Evolutionary conservation across 2,888 invertebrate species (phyloP).

Genomic region (Capitulum mitella): DNA sequence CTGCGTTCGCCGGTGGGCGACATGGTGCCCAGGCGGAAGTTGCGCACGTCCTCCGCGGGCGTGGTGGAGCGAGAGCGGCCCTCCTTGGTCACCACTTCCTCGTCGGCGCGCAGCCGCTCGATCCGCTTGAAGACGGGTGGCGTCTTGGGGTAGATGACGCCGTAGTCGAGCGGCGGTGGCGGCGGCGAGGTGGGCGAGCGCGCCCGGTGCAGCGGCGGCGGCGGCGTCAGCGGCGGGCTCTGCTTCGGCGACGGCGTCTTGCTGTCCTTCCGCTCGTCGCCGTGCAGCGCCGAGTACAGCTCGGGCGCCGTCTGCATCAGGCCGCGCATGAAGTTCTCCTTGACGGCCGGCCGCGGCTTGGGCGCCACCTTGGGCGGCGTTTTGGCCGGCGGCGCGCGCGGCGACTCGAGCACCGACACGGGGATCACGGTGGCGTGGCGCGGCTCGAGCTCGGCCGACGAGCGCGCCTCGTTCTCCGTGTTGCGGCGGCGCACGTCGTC

Average conservation of each 20-base stretch:
- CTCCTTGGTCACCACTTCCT: conserved; percentile 18
- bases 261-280: conserved; percentile 31
- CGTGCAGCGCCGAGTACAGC: conserved; percentile 35
- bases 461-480: conserved; percentile 7
- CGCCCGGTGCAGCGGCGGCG: conserved; percentile 19
- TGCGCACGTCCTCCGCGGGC: conserved; percentile 9
- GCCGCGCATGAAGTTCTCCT: conserved; percentile 33
- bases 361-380: neutral
- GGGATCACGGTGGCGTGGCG: neutral
- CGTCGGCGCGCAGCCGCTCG: conserved; percentile 20
- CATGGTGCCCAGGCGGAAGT: neutral
- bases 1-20: conserved; percentile 4
- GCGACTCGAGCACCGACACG: neutral
- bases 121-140: conserved; percentile 23
- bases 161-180: neutral
- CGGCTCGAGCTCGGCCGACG: neutral
- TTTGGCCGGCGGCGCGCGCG: neutral
- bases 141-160: conserved; percentile 17
- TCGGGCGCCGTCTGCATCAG: conserved; percentile 35
- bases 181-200: conserved; percentile 4
- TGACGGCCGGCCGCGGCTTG: neutral
- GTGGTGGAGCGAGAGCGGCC: conserved; percentile 22
- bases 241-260: conserved; percentile 26
- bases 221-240: neutral
- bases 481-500: conserved; percentile 6